Evolutionary conservation across 2,797 vertebrate species (phyloP), one percentile per base, ranked within the genome.

Genomic region (Eospalax fontanierii): DNA sequence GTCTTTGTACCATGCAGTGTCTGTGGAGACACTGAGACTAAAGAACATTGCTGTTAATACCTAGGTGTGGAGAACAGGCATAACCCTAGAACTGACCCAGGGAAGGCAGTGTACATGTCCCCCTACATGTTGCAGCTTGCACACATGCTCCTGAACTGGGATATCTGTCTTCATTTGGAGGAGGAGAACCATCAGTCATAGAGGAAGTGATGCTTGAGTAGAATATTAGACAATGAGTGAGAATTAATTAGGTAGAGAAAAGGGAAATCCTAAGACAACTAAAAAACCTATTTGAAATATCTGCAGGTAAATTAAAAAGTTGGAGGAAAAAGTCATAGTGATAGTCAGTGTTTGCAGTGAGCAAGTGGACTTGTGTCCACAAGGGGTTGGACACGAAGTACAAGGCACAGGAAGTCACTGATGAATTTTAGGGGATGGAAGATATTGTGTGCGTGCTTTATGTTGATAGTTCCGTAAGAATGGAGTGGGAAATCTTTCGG

Each of bases 161-260:
- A 3, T 63, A 22, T 50, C 40, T 35, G 3, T 26, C 18, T 80
- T 87, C 12, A 15, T n/a, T 22, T 22, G 59, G 24, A 73, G 4
- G 83, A 80, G 10, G 30, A 15, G 61, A 38, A 4, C 86, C 71
- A 26, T 75, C 61, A 63, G 78, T 50, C 16, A 75, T 38, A 61
- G 76, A 93, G 59, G 43, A 91, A 84, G 21, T 28, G 46, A 33
- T 38, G 22, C 19, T 57, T 71, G 50, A 74, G 28, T 80, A n/a
- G 46, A 89, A 74, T 40, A 15, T 71, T 89, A 30, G 21, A 91
- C 85, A 40, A 80, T 84, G 33, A 86, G n/a, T 84, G n/a, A 86
- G n/a, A 68, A 57, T 76, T 66, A 75, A 82, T 81, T 61, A 78
- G 28, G 10, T 87, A 68, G 71, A 87, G 24, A 85, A 78, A 24